Evolutionary conservation across 2,888 invertebrate genomes (phyloP).

Genomic region (Sesia bembeciformis): DNA sequence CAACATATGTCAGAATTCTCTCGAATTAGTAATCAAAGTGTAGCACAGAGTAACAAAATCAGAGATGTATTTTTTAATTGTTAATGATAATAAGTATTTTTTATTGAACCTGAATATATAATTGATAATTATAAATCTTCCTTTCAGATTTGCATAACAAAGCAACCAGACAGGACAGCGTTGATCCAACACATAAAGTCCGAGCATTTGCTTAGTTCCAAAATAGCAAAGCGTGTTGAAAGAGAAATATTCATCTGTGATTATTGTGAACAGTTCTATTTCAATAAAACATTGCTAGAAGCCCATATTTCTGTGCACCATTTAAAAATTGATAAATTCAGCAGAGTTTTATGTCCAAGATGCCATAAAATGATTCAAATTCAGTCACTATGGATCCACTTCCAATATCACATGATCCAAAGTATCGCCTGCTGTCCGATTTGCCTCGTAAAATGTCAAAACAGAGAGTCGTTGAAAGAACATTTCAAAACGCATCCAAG

Average conservation of each 20-base stretch:
- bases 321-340: not conserved
- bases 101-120: too few relatives aligned
- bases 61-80: too few relatives aligned
- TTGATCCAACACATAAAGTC: conserved; percentile 31
- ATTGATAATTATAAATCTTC: too few relatives aligned
- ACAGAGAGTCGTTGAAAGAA: conserved; percentile 6
- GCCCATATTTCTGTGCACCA: conserved; percentile 23
- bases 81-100: too few relatives aligned
- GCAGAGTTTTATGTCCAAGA: conserved; percentile 20
- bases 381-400: conserved; percentile 24
- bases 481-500: conserved; percentile 26
- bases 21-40: too few relatives aligned
- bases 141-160: conserved; percentile 32
- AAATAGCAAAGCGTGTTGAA: conserved; percentile 24
- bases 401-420: conserved; percentile 24
- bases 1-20: too few relatives aligned
- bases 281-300: conserved; percentile 33
- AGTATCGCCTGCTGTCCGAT: conserved; percentile 31
- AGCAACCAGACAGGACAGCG: conserved; percentile 1
- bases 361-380: conserved; percentile 17
- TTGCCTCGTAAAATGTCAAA: conserved; percentile 21
- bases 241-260: conserved; percentile 40
- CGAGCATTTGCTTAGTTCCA: conserved; percentile 30
- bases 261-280: conserved; percentile 32
- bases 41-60: too few relatives aligned